Evolutionary conservation across 2,113 vertebrate species (phyloP), one percentile per base, ranked within the genome.

Genomic region (Pangasianodon gigas): DNA sequence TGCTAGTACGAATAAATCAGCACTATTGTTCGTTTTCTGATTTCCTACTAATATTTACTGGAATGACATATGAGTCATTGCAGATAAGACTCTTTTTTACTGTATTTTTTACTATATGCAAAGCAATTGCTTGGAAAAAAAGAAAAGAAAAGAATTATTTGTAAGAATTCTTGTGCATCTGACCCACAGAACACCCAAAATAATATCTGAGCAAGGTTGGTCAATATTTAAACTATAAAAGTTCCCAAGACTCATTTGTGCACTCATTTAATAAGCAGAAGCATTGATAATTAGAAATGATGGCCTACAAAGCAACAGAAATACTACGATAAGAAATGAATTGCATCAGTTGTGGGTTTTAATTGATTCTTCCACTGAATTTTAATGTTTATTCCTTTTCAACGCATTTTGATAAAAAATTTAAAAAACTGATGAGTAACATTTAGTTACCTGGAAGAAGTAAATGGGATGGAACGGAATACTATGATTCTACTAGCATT

Each of bases 321-420:
- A 60, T n/a, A 52, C 1, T 19, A 52, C 9, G 7, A 21, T 51
- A 81, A 62, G 19, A 86, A n/a, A 80, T n/a, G 2, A 84, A 90
- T 29, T 60, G 46, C 54, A 48, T 81, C 14, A 10, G 16, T 82
- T 83, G 29, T 87, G 67, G 51, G 54, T n/a, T 51, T 58, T 37
- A 82, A 67, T 69, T 84, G 80, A 74, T 80, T 37, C 44, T 85
- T 48, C 1, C 14, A 24, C 11, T 65, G 24, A 21, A 74, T 48
- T 80, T 51, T 13, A 82, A 75, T 14, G 81, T 60, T 67, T 21
- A 51, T 88, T 85, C 48, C 84, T 56, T 69, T 82, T 82, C 80
- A 60, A 62, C 48, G 32, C 48, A 85, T 83, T 89, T 85, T 69
- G 44, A 37, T 37, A 1, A 37, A 37, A 89, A 88, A n/a, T n/a